Conservation (phyloP, 2,888 invertebrate genomes). For the Erebia palarica region DNA sequence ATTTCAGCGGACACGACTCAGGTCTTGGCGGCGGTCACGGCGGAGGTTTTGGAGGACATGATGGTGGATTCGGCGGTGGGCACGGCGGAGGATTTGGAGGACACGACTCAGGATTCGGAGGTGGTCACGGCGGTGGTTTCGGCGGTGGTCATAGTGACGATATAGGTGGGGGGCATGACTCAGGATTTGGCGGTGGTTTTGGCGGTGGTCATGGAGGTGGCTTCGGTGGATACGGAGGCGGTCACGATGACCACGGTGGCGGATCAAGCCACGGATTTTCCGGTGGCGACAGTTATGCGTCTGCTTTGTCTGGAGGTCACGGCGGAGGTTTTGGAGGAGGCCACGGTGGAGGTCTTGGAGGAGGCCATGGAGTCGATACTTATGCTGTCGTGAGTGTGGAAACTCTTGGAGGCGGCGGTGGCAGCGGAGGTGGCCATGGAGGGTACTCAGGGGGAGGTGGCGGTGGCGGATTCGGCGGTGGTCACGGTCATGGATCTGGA, state of each 20-base stretch:
- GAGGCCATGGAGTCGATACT: slow-evolving; percentile 36
- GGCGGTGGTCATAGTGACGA: slow-evolving; percentile 44
- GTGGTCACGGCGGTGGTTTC: slow-evolving; percentile 25
- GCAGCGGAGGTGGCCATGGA: slow-evolving; percentile 41
- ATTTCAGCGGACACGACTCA: slow-evolving; percentile 30
- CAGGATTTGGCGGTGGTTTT: slow-evolving; percentile 47
- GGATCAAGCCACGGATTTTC: slow-evolving; percentile 42
- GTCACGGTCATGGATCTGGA: slow-evolving; percentile 8
- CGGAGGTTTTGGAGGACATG: too few species aligned
- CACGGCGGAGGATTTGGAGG: slow-evolving; percentile 38
- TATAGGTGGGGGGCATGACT: slow-evolving; percentile 45
- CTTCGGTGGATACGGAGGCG: slow-evolving; percentile 42
- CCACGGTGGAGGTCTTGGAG: slow-evolving; percentile 41
- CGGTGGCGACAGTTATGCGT: slow-evolving; percentile 35
- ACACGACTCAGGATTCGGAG: slow-evolving; percentile 31
- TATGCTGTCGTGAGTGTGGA: slow-evolving; percentile 42
- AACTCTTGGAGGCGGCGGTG: slow-evolving; percentile 32
- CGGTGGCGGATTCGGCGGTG: slow-evolving; percentile 14
- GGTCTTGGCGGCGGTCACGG: slow-evolving; percentile 34
- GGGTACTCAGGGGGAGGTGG: slow-evolving; percentile 41
- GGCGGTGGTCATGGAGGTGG: slow-evolving; percentile 48
- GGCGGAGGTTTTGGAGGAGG: slow-evolving; percentile 26
- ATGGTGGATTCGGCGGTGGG: slow-evolving; percentile 38
- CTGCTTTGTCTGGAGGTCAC: slow-evolving; percentile 35
- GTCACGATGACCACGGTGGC: slow-evolving; percentile 44